Conservation (phyloP, 1,140 invertebrate species). For the Platorchestia sp. region DNA sequence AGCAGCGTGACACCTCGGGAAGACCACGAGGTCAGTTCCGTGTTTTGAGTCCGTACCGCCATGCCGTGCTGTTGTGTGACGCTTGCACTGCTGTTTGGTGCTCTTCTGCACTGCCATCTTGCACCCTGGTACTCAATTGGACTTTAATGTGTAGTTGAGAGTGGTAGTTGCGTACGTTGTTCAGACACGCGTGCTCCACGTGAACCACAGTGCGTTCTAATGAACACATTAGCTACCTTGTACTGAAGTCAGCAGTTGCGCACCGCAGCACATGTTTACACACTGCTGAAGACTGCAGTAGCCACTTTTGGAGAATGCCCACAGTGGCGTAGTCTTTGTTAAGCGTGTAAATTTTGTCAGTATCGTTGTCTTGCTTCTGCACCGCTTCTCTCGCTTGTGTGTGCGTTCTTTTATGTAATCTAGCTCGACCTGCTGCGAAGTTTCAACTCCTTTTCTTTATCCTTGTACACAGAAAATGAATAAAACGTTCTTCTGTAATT, state of each 20-base stretch:
- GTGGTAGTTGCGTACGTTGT: neutral
- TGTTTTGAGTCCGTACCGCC: constrained; percentile 53
- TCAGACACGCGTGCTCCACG: neutral
- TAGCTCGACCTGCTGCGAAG: neutral
- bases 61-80: neutral
- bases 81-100: neutral
- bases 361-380: neutral
- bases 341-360: neutral
- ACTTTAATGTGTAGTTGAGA: neutral
- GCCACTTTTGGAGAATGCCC: neutral
- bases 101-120: neutral
- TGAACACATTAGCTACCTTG: too few relatives aligned
- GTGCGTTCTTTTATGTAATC: neutral
- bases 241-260: too few relatives aligned
- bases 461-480: neutral
- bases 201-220: neutral
- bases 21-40: constrained; percentile 67
- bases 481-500: neutral
- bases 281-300: neutral
- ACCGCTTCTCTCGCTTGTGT: neutral
- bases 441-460: neutral
- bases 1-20: neutral
- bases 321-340: neutral
- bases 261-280: neutral
- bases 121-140: neutral